phyloP scores from a whole-genome alignment of 1,140 invertebrate species.

The Papilio xuthus region DNA sequence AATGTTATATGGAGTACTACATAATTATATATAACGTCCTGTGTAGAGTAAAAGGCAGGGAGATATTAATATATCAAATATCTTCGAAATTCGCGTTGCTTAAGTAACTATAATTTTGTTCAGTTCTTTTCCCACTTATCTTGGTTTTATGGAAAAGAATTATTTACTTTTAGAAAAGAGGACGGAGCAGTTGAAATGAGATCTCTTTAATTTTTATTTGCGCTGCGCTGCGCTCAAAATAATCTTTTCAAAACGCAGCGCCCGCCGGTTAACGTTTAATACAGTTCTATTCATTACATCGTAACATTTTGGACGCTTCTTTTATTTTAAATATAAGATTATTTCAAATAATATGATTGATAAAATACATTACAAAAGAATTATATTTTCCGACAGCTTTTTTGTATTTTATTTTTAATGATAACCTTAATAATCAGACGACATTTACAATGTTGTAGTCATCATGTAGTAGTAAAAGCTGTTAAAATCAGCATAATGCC shows the following conservation, averaged over 20 bases:
- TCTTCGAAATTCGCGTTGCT: background rate
- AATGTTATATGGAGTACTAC: background rate
- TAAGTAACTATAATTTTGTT: background rate
- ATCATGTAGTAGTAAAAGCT: too few relatives aligned
- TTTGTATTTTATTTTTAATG: too few relatives aligned
- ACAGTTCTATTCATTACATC: constrained; percentile 9
- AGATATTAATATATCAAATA: background rate
- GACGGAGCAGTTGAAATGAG: constrained; percentile 16
- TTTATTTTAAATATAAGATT: background rate
- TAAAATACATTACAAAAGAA: background rate
- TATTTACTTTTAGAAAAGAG: background rate
- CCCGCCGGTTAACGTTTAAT: background rate
- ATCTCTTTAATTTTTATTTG: constrained; percentile 24
- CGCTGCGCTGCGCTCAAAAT: constrained; percentile 9
- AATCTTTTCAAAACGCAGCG: constrained; percentile 12
- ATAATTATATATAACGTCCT: background rate
- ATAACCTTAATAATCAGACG: too few relatives aligned
- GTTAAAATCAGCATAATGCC: too few relatives aligned
- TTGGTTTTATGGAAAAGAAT: background rate
- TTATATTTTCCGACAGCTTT: background rate
- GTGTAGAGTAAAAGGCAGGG: background rate
- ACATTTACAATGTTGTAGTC: too few relatives aligned
- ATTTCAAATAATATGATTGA: background rate
- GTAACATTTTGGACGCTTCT: background rate
- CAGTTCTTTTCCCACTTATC: background rate